These are phyloP conservation scores for Elanoides forficatus DNA, from an alignment of 2,113 vertebrate species.

Conservation along the genomic window DNA sequence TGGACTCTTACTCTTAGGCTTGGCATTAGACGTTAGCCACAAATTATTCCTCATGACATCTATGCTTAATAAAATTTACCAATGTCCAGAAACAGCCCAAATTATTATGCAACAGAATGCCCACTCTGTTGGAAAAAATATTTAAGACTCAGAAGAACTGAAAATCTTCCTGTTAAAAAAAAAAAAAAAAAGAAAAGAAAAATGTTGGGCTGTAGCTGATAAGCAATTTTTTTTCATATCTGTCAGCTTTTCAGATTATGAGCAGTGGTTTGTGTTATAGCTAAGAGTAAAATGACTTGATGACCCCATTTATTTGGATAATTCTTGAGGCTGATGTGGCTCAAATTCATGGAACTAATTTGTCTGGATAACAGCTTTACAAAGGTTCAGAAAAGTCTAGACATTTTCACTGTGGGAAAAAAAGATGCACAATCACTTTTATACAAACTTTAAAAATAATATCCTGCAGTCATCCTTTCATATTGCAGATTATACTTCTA, in stretches of 20 bases:
- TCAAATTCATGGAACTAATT: slow-evolving; percentile 73
- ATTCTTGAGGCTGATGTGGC: slow-evolving; percentile 58
- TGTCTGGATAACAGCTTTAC: slow-evolving; percentile 71
- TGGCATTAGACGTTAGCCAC: not conserved
- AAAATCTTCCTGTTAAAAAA: not conserved
- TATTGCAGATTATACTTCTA: not conserved
- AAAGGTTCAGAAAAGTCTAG: slow-evolving; percentile 68
- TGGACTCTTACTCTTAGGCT: not conserved
- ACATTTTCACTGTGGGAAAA: slow-evolving; percentile 68
- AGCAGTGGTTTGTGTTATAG: not conserved
- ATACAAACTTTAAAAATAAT: slow-evolving; percentile 25
- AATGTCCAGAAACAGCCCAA: not conserved
- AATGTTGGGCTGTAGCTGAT: not conserved
- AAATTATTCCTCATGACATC: not conserved
- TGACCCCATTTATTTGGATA: slow-evolving; percentile 56
- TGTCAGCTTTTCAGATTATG: not conserved
- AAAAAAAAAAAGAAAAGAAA: no score
- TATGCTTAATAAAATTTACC: not conserved
- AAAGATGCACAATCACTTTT: slow-evolving; percentile 14
- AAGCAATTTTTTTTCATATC: not conserved
- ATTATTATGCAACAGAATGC: not conserved
- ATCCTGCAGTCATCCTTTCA: slow-evolving; percentile 23
- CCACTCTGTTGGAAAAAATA: not conserved
- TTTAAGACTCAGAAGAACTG: not conserved
- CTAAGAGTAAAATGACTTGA: slow-evolving; percentile 40